Base-by-base conservation (phyloP, 2,888 invertebrate species). In the Coecobrya sp. region DNA sequence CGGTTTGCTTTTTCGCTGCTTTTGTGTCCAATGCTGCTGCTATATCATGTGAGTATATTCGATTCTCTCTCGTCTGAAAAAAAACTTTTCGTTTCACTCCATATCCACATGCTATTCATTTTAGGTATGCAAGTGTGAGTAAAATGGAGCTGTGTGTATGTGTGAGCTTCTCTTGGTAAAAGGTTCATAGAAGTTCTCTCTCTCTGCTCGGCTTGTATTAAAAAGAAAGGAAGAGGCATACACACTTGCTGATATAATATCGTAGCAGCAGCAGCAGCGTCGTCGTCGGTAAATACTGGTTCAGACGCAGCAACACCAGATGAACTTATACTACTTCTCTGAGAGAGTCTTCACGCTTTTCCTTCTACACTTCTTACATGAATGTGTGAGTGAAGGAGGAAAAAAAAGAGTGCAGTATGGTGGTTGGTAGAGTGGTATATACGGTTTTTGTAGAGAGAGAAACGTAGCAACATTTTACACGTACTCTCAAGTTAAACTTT, bases 401-500 rank as follows among this genome's bases (percentile, higher is more conserved):
- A 10, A 42, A 42, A 42, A 42, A 49, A 10, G 49, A 13, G 49
- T 49, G 49, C 49, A 22, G 36, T 36, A 36, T 36, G 59, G 19
- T 62, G 59, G 19, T 22, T 7, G 59, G n/a, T 49, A 27, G n/a
- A n/a, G 65, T 65, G 65, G 27, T 27, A 65, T 65, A 65, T 65
- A 27, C 27, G 7, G 25, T 11, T 65, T 5, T 27, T 27, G 27
- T 65, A 49, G 10, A 42, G 10, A 42, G 55, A 5, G 55, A 19
- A 36, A 59, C 22, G n/a, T 4, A 59, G 19, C 5, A 19, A n/a
- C 59, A 19, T 13, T 19, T 59, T 19, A 22, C 19, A 59, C 19
- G n/a, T n/a, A 49, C 49, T 59, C 27, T 65, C 65, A 65, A 25
- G 27, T 65, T 27, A 65, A 65, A 65, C 8, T 25, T 65, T 65